These are phyloP conservation scores for Lamellibrachia luymesi DNA, from an alignment of 1,140 invertebrate genomes.

Conservation along the genomic window DNA sequence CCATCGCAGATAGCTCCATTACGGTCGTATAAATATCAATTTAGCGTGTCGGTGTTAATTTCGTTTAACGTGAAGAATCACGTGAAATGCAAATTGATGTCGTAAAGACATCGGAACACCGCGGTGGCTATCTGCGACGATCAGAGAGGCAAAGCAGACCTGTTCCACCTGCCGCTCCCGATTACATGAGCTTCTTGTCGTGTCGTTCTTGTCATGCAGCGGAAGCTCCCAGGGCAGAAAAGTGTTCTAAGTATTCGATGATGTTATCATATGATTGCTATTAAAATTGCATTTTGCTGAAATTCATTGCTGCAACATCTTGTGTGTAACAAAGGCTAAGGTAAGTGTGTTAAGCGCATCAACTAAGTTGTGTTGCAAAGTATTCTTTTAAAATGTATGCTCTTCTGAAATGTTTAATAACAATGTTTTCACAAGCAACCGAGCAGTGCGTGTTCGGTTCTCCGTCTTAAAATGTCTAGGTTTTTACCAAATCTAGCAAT, in stretches of 20 bases:
- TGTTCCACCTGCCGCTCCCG: background rate
- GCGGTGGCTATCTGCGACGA: background rate
- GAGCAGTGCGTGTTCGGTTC: too few relatives aligned
- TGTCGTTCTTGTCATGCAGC: background rate
- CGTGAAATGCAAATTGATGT: background rate
- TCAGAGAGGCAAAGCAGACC: background rate
- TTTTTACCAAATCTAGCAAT: too few relatives aligned
- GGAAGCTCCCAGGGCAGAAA: background rate
- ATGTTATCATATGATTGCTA: background rate
- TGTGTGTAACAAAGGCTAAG: background rate
- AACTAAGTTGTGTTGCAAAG: too few relatives aligned
- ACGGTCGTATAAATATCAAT: background rate
- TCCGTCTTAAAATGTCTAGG: too few relatives aligned
- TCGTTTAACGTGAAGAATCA: background rate
- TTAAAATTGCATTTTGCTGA: background rate
- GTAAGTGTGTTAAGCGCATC: background rate
- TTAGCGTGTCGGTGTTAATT: background rate
- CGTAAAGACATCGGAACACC: background rate
- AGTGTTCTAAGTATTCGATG: background rate
- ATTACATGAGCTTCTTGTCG: background rate
- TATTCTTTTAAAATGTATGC: too few relatives aligned
- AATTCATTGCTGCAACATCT: background rate
- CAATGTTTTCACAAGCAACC: too few relatives aligned
- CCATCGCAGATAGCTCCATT: background rate
- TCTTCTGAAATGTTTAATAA: too few relatives aligned